These are phyloP conservation scores for Capromys pilorides DNA, from an alignment of 2,797 vertebrate species.

Conservation along the genomic window DNA sequence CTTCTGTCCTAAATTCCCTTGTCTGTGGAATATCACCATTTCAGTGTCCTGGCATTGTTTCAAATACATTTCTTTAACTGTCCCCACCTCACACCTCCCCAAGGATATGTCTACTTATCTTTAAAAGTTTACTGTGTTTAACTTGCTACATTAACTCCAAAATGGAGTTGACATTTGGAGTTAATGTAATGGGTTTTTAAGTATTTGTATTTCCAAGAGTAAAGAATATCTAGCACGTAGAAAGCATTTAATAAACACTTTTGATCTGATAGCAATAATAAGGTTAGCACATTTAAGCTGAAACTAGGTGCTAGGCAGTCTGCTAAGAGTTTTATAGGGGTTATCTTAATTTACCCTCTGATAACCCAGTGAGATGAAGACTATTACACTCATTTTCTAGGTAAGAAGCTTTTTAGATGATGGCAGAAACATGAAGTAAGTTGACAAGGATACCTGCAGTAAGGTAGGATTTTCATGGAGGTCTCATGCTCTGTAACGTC, in stretches of 20 bases:
- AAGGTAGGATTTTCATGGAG: neutral
- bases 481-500: neutral
- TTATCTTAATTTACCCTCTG: neutral
- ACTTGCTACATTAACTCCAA: neutral
- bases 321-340: neutral
- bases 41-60: neutral
- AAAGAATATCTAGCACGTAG: neutral
- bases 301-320: neutral
- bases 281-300: neutral
- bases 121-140: neutral
- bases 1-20: neutral
- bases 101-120: neutral
- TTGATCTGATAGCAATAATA: neutral
- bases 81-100: neutral
- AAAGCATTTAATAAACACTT: conserved; percentile 3
- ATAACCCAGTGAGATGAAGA: neutral
- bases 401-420: neutral
- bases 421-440: neutral
- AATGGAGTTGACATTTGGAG: neutral
- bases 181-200: neutral
- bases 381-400: neutral
- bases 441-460: neutral
- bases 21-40: neutral
- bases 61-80: neutral
- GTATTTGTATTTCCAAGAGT: neutral